Base-by-base conservation (phyloP, 30 jellyfish, hydroid and myxozoan species). In the Aurelia aurita complex sp. Pacific region DNA sequence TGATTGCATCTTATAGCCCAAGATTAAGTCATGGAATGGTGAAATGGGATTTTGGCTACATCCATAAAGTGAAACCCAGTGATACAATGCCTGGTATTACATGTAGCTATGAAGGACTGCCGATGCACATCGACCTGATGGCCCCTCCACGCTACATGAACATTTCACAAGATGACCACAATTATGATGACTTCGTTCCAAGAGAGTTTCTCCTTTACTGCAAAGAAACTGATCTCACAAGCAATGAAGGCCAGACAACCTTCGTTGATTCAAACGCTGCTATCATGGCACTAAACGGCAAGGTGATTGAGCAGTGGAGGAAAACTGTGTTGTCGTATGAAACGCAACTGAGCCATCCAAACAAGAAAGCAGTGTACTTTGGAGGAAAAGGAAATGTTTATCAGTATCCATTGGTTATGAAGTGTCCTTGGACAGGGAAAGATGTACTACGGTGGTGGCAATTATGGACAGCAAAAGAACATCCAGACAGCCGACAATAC, bases 341-440 rank as follows among this genome's bases (percentile, higher is more conserved):
- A 3, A 40, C 52, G 6, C 52, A 40, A 40, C 8, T 40, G 9
- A 40, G 52, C 52, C 52, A 40, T 6, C 52, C 52, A 40, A 40
- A 40, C 52, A 51, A 64, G 53, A 73, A 84, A 15, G 82, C 64
- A 46, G 17, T 53, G 66, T 84, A 84, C 42, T 84, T 84, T 53
- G 94, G 94, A 5, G 94, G 94, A 10, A 51, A 61, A 19, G 80
- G 81, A 1, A 61, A 46, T 53, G 52, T 32, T 57, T 84, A 73
- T 51, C 50, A 74, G 52, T 84, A 84, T 19, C 94, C 94, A 3
- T 40, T 84, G 73, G 60, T 84, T 1, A 74, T 53, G 50, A 19
- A 23, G 19, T 84, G 94, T 74, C 94, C 94, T 14, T 73, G 88
- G 88, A 84, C 87, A 5, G 94, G 88, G 11, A 66, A 73, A 10